Evolutionary conservation across 2,888 invertebrate genomes (phyloP).

Genomic region (Fragum fragum): DNA sequence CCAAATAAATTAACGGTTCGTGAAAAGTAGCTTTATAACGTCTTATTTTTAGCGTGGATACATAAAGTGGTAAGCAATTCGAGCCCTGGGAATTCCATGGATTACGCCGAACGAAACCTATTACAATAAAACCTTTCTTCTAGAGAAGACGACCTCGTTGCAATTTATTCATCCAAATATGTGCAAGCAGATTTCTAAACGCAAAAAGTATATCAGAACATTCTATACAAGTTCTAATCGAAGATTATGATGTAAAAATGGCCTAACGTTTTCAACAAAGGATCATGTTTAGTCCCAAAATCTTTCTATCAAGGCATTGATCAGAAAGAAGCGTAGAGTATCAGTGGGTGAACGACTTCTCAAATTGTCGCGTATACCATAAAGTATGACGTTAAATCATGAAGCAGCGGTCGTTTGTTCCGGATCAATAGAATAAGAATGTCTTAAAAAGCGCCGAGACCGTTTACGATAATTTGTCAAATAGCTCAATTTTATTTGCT

Average conservation of each 20-base stretch:
- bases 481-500: constrained; percentile 31
- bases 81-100: background rate
- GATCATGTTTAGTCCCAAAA: too few relatives aligned
- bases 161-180: too few relatives aligned
- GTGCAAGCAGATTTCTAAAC: too few relatives aligned
- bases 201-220: too few relatives aligned
- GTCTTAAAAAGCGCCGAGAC: constrained; percentile 23
- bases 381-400: constrained; percentile 19
- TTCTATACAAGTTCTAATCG: too few relatives aligned
- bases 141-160: too few relatives aligned
- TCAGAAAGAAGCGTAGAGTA: too few relatives aligned
- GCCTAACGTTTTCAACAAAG: too few relatives aligned
- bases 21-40: background rate
- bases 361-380: constrained; percentile 3
- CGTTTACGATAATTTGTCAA: constrained; percentile 30
- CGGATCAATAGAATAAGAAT: constrained; percentile 23
- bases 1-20: too few relatives aligned
- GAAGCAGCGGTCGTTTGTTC: constrained; percentile 1
- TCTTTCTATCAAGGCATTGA: too few relatives aligned
- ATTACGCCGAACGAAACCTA: constrained; percentile 6
- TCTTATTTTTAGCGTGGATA: background rate
- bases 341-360: background rate
- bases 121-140: background rate
- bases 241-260: too few relatives aligned
- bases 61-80: constrained; percentile 3